Conservation (phyloP, 1,140 invertebrate species). For the Apis dorsata region DNA sequence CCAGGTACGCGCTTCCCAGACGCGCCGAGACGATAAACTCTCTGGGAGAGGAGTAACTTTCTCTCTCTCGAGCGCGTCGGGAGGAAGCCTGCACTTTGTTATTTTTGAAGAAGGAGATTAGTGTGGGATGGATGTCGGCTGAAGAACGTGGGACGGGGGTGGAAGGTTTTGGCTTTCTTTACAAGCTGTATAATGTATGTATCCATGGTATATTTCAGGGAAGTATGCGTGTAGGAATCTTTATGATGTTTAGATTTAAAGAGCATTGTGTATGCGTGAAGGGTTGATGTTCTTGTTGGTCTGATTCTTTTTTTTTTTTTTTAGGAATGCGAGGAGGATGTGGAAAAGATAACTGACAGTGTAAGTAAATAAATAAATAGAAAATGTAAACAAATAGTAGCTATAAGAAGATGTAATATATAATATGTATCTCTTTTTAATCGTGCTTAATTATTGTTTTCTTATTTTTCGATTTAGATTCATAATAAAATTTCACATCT, state of each 20-base stretch:
- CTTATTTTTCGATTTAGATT: no score
- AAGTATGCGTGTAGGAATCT: neutral
- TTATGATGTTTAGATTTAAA: neutral
- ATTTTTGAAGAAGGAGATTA: constrained; percentile 6
- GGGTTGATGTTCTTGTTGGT: neutral
- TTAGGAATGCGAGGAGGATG: no score
- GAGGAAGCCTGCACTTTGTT: constrained; percentile 19
- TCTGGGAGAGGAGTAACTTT: neutral
- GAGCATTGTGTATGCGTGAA: neutral
- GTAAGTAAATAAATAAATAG: neutral
- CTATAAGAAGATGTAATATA: neutral
- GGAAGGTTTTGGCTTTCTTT: neutral
- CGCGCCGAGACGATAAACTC: constrained; percentile 22
- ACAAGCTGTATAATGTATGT: neutral
- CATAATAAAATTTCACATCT: no score
- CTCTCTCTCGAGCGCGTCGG: neutral
- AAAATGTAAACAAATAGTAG: no score
- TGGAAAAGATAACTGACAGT: no score
- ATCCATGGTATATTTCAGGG: neutral
- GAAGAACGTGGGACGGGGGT: neutral
- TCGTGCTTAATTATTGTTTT: no score
- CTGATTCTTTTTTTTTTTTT: neutral
- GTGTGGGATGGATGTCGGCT: neutral
- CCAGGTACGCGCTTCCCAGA: constrained; percentile 31
- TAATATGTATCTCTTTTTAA: no score